A percentile compares a stretch with the other conserved stretches of the same genome.
phyloP scores from a whole-genome alignment of 2,797 vertebrate genomes.

The Novumbra hubbsi region DNA sequence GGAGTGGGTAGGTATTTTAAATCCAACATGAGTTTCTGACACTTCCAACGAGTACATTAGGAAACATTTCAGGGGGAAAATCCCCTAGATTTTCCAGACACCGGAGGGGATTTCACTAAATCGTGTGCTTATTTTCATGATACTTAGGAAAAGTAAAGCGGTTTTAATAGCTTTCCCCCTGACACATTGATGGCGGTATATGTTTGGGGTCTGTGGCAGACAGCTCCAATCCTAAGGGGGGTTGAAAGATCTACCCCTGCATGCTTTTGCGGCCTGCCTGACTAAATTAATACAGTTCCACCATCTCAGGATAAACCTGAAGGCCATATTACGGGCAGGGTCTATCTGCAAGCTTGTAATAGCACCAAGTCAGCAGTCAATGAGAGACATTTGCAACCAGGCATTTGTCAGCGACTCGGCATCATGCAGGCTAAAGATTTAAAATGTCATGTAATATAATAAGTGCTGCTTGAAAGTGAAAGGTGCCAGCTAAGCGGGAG shows the following conservation, averaged over 20 bases:
- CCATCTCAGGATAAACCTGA: constrained; percentile 70
- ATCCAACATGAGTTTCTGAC: constrained; percentile 59
- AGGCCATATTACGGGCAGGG: constrained; percentile 54
- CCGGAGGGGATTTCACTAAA: constrained; percentile 69
- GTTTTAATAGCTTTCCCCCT: constrained; percentile 73
- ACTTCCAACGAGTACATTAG: constrained; percentile 61
- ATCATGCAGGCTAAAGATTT: constrained; percentile 65
- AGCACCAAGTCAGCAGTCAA: constrained; percentile 69
- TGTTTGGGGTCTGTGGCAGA: constrained; percentile 60
- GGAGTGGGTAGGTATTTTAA: constrained; percentile 38
- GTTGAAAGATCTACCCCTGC: constrained; percentile 33
- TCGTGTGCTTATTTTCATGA: constrained; percentile 74
- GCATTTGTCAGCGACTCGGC: constrained; percentile 62
- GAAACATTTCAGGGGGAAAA: constrained; percentile 64
- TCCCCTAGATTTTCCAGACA: constrained; percentile 60
- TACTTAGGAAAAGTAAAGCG: constrained; percentile 73
- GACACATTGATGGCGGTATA: constrained; percentile 71
- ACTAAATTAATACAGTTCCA: constrained; percentile 68
- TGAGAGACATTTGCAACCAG: constrained; percentile 70
- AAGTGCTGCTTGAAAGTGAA: constrained; percentile 67
- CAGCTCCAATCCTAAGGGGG: constrained; percentile 60
- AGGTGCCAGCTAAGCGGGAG: constrained; percentile 68
- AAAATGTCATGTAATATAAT: constrained; percentile 66
- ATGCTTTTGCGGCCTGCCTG: constrained; percentile 48
- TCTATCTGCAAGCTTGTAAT: constrained; percentile 64